phyloP scores from a whole-genome alignment of 1,140 invertebrate species.

The Atopsyche davidsoni region DNA sequence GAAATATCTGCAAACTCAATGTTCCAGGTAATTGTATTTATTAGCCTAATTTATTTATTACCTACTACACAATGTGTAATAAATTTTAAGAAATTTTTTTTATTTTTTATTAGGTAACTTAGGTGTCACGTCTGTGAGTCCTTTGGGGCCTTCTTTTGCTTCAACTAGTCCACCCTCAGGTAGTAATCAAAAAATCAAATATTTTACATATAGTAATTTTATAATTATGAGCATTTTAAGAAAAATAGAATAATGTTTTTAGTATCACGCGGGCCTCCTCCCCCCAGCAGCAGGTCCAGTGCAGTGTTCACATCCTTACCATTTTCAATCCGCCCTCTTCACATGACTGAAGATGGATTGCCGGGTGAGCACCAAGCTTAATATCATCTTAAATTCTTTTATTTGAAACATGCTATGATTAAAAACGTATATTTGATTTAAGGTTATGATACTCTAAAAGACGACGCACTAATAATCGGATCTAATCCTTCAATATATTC shows the following conservation, averaged over 20 bases:
- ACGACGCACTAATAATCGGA: slow-evolving; percentile 51
- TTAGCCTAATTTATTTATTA: slow-evolving; percentile 1
- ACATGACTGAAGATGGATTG: slow-evolving; percentile 44
- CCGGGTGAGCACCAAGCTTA: slow-evolving; percentile 34
- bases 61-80: neutral
- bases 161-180: slow-evolving; percentile 53
- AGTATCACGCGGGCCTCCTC: slow-evolving; percentile 54
- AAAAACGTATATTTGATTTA: slow-evolving; percentile 8
- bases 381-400: neutral
- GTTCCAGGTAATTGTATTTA: slow-evolving; percentile 37
- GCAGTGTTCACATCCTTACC: slow-evolving; percentile 68
- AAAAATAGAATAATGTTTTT: slow-evolving; percentile 6
- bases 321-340: slow-evolving; percentile 43
- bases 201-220: slow-evolving; percentile 5
- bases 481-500: slow-evolving; percentile 49
- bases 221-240: neutral
- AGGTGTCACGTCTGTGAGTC: slow-evolving; percentile 18
- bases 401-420: neutral
- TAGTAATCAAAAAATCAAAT: slow-evolving; percentile 15
- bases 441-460: slow-evolving; percentile 69
- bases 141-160: slow-evolving; percentile 40
- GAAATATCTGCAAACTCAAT: slow-evolving; percentile 38
- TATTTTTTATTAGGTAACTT: slow-evolving; percentile 12
- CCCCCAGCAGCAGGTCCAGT: slow-evolving; percentile 65
- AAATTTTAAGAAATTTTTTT: neutral